Base-by-base conservation (phyloP, 2,888 invertebrate genomes). In the Slavum lentiscoides region DNA sequence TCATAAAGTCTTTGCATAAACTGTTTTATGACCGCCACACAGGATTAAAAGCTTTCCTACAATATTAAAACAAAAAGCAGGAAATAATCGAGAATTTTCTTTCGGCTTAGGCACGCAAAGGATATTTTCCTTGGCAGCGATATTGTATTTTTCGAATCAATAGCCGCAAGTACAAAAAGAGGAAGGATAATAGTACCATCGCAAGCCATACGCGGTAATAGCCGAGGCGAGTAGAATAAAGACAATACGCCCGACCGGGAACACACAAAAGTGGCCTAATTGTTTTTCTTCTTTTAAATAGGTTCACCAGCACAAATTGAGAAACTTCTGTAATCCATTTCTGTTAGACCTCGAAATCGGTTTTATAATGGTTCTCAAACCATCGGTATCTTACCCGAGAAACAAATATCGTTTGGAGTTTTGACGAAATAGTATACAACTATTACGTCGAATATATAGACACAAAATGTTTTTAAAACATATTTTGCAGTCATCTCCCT, bases 241-340 rank as follows among this genome's bases (percentile, higher is more conserved):
- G 53, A 69, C 61, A 69, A 69, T 69, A 43, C 21, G 13, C n/a
- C 62, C n/a, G 21, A 30, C 62, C n/a, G 21, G 1, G 61, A 62
- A 68, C 37, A 39, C 9, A 61, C 49, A 61, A 77, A 61, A 77
- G 69, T 77, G 64, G 37, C 61, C 69, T 77, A 77, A 77, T 77
- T 69, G 61, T 77, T 77, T 77, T 77, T 69, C 53, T 77, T 62
- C 61, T 76, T 61, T 77, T 69, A 62, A 77, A 69, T 77, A 77
- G 21, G 69, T 62, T 69, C 67, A 53, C 76, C 62, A 61, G 17
- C 68, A 37, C 69, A 69, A 77, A 77, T 77, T 69, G 49, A 69
- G 37, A 69, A 77, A 77, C 76, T 77, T 69, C 37, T 53, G 53
- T 77, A 77, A 77, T 77, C 61, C 39, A 69, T 77, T 77, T 69